phyloP scores from a whole-genome alignment of 2,113 vertebrate species.

The Pygathrix nemaeus region DNA sequence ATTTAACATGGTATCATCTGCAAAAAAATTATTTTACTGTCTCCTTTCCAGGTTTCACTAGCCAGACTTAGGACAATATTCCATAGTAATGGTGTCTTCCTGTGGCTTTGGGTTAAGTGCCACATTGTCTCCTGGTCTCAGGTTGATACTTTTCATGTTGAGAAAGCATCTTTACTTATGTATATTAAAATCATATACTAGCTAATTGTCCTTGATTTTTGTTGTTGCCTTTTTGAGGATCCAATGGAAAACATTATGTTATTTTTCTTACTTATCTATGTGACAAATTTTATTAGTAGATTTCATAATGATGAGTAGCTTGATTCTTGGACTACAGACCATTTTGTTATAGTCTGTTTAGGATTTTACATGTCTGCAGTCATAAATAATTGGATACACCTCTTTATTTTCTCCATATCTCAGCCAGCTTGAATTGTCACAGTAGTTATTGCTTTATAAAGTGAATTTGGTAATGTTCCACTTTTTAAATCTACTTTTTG shows the following conservation, averaged over 20 bases:
- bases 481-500: neutral
- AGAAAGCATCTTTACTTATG: slow-evolving; percentile 14
- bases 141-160: neutral
- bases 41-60: neutral
- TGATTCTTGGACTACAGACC: slow-evolving; percentile 23
- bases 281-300: slow-evolving; percentile 47
- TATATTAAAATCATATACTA: neutral
- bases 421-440: slow-evolving; percentile 49
- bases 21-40: slow-evolving; percentile 30
- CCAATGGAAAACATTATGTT: slow-evolving; percentile 21
- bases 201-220: slow-evolving; percentile 41
- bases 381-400: slow-evolving; percentile 15
- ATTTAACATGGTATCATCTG: slow-evolving; percentile 24
- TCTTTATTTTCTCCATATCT: slow-evolving; percentile 5
- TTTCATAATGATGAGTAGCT: slow-evolving; percentile 35
- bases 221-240: neutral
- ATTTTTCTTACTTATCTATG: slow-evolving; percentile 14
- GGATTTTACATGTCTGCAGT: neutral
- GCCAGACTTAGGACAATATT: neutral
- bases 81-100: neutral
- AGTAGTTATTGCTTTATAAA: slow-evolving; percentile 5
- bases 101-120: neutral
- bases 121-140: neutral
- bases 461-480: neutral
- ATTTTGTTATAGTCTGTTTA: slow-evolving; percentile 34